These are phyloP conservation scores for Podarcis siculus DNA, from an alignment of 2,797 vertebrate species.

Conservation along the genomic window DNA sequence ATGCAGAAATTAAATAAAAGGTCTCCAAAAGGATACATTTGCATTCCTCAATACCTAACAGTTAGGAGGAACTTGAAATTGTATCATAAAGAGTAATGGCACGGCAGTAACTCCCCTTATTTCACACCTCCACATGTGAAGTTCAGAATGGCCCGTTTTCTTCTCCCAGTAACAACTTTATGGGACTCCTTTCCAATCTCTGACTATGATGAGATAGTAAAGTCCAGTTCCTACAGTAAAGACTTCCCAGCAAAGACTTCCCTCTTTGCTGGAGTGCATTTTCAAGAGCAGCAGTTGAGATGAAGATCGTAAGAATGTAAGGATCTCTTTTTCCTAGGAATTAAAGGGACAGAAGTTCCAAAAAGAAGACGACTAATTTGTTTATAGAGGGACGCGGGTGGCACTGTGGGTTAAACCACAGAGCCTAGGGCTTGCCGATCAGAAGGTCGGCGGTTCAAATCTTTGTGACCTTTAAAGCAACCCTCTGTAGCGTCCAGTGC, in stretches of 20 bases:
- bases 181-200: neutral
- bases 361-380: no score
- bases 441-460: no score
- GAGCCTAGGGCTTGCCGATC: no score
- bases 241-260: neutral
- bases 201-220: neutral
- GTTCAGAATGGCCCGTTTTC: neutral
- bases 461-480: no score
- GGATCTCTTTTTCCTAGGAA: no score
- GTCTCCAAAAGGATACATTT: slow-evolving; percentile 34
- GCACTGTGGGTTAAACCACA: no score
- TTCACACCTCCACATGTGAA: neutral
- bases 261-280: neutral
- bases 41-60: slow-evolving; percentile 14
- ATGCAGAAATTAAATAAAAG: slow-evolving; percentile 34
- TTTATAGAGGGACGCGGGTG: no score
- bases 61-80: slow-evolving; percentile 14
- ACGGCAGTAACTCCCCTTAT: slow-evolving; percentile 23
- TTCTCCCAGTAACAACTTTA: neutral
- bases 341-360: no score
- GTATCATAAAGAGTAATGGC: slow-evolving; percentile 25
- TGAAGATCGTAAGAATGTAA: neutral
- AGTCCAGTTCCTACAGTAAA: neutral
- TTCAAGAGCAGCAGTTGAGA: neutral
- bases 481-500: no score